A percentile compares a stretch with the other conserved stretches of the same genome.
Evolutionary conservation across 2,888 invertebrate species (phyloP).

Genomic region (Patella pellucida): DNA sequence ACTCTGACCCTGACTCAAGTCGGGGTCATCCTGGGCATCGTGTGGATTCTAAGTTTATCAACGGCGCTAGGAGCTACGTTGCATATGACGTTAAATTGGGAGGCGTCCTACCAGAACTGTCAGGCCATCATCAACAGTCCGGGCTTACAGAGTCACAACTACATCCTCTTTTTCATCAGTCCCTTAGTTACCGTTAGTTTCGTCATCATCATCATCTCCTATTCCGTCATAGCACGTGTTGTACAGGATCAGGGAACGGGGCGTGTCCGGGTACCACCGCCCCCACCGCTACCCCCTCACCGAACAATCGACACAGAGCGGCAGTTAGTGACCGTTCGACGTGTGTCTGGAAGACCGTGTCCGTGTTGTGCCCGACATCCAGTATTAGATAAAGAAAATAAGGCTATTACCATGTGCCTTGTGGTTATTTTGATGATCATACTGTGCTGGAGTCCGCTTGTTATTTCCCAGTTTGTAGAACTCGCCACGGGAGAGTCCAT

Average conservation of each 20-base stretch:
- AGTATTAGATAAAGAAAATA: slow-evolving; percentile 50
- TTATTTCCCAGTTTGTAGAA: slow-evolving; percentile 55
- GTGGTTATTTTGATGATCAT: slow-evolving; percentile 55
- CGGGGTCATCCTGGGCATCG: slow-evolving; percentile 41
- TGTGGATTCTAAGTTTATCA: slow-evolving; percentile 52
- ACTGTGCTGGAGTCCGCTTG: slow-evolving; percentile 58
- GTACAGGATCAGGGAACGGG: slow-evolving; percentile 43
- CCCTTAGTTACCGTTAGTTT: slow-evolving; percentile 51
- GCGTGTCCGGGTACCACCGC: not conserved
- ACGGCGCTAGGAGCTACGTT: slow-evolving; percentile 52
- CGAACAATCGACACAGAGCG: not conserved
- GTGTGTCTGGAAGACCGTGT: slow-evolving; percentile 20
- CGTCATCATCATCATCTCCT: slow-evolving; percentile 45
- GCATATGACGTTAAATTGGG: slow-evolving; percentile 52
- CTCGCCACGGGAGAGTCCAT: slow-evolving; percentile 54
- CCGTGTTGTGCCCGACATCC: slow-evolving; percentile 38
- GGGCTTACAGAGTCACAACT: slow-evolving; percentile 46
- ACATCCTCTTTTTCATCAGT: slow-evolving; percentile 55
- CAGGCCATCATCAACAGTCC: slow-evolving; percentile 48
- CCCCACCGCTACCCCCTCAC: not conserved
- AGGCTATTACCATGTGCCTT: slow-evolving; percentile 56
- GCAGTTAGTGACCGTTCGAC: not conserved
- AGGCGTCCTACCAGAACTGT: slow-evolving; percentile 44
- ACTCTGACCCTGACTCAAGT: slow-evolving; percentile 45
- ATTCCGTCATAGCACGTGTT: slow-evolving; percentile 48